These are phyloP conservation scores for Cataglyphis rosenhaueri DNA, from an alignment of 2,888 invertebrate genomes.

Conservation along the genomic window DNA sequence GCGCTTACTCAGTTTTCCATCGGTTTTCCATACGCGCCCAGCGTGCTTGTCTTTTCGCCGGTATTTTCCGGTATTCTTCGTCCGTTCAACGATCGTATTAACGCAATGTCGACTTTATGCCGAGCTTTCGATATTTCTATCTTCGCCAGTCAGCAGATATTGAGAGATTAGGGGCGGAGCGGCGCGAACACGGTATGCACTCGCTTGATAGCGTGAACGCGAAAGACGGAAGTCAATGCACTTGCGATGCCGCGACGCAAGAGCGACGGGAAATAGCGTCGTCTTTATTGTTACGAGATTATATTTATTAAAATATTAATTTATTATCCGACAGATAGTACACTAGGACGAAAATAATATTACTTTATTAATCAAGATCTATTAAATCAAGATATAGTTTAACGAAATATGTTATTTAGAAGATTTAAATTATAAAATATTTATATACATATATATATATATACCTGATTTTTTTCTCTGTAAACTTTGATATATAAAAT, in stretches of 20 bases:
- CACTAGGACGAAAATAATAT: neutral
- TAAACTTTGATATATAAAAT: neutral
- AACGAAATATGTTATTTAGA: neutral
- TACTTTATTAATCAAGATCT: neutral
- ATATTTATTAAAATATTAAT: neutral
- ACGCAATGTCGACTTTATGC: conserved; percentile 50
- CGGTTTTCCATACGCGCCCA: neutral
- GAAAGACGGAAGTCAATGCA: conserved; percentile 63
- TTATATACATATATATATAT: neutral
- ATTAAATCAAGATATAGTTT: neutral
- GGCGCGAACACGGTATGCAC: conserved; percentile 18
- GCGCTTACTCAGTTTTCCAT: conserved; percentile 32
- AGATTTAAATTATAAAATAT: neutral
- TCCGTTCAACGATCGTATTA: conserved; percentile 33
- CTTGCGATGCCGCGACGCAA: conserved; percentile 32
- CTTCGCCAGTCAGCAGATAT: conserved; percentile 17
- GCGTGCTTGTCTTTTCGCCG: conserved; percentile 26
- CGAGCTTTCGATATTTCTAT: conserved; percentile 52
- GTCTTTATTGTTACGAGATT: conserved; percentile 25
- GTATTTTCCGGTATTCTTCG: conserved; percentile 34
- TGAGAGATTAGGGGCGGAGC: conserved; percentile 27
- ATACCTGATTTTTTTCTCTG: neutral
- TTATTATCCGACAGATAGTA: neutral
- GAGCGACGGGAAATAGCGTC: conserved; percentile 17
- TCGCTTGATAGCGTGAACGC: conserved; percentile 40